These are phyloP conservation scores for Morpho deidamia DNA, from an alignment of 2,888 invertebrate species.

Conservation along the genomic window DNA sequence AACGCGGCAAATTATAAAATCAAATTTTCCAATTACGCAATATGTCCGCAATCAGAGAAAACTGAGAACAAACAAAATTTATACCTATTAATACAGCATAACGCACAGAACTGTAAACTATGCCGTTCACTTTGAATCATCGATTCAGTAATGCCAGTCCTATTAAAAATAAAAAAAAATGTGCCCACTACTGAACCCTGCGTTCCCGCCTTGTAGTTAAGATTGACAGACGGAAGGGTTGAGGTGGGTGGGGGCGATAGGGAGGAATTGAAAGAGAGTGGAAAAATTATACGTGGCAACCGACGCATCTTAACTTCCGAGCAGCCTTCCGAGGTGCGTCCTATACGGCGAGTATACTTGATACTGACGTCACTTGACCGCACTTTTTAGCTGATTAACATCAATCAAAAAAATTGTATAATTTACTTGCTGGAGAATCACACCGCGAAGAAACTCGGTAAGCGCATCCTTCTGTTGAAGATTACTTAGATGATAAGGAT, in stretches of 20 bases:
- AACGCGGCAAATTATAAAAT: constrained; percentile 19
- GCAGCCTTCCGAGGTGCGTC: constrained; percentile 51
- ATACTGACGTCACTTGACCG: too few relatives aligned
- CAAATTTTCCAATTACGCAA: constrained; percentile 26
- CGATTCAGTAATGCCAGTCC: constrained; percentile 51
- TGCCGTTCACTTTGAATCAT: constrained; percentile 44
- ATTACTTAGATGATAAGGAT: too few relatives aligned
- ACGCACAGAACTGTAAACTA: constrained; percentile 28
- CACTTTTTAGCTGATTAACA: too few relatives aligned
- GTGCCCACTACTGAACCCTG: constrained; percentile 59
- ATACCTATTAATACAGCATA: constrained; percentile 25
- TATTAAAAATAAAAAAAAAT: constrained; percentile 63
- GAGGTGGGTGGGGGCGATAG: constrained; percentile 51
- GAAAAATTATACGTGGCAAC: constrained; percentile 76
- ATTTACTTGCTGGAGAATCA: too few relatives aligned
- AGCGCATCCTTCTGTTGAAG: too few relatives aligned
- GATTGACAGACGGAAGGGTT: constrained; percentile 76
- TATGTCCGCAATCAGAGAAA: constrained; percentile 24
- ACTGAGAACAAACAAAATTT: constrained; percentile 23
- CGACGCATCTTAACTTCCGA: constrained; percentile 76
- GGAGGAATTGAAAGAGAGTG: constrained; percentile 70
- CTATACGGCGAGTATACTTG: constrained; percentile 32
- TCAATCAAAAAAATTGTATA: too few relatives aligned
- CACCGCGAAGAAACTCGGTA: too few relatives aligned
- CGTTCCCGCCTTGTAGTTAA: constrained; percentile 68